These are phyloP conservation scores for Callimorpha dominula DNA, from an alignment of 2,888 invertebrate species.

Conservation along the genomic window DNA sequence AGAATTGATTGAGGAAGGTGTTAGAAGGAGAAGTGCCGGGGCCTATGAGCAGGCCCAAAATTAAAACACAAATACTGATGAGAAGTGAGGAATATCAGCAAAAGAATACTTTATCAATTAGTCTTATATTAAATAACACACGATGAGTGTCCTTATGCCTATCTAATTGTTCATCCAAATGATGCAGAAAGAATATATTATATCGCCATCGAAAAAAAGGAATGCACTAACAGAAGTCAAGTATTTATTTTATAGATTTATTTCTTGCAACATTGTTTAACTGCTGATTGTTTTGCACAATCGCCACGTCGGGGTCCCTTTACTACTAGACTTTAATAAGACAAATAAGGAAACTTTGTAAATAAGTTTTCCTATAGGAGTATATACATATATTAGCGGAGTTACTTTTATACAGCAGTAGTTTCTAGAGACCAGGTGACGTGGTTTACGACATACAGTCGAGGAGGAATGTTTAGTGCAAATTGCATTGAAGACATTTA, in stretches of 20 bases:
- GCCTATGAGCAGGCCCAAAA: too few relatives aligned
- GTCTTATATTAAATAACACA: too few relatives aligned
- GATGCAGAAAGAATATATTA: background rate
- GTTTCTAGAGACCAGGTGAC: slow-evolving; percentile 53
- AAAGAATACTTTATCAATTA: too few relatives aligned
- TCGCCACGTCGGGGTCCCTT: background rate
- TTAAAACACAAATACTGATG: too few relatives aligned
- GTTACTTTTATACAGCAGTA: slow-evolving; percentile 47
- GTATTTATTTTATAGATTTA: background rate
- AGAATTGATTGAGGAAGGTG: too few relatives aligned
- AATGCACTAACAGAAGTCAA: background rate
- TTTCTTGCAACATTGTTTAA: background rate
- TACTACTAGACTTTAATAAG: background rate
- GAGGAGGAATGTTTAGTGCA: slow-evolving; percentile 66
- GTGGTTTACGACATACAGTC: slow-evolving; percentile 69
- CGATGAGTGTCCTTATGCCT: too few relatives aligned
- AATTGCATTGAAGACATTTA: slow-evolving; percentile 66
- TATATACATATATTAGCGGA: slow-evolving; percentile 31
- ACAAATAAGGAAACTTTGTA: background rate
- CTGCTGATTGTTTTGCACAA: background rate
- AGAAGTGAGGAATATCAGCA: too few relatives aligned
- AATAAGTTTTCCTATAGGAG: background rate
- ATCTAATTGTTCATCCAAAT: background rate
- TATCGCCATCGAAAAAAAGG: background rate
- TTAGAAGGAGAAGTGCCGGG: too few relatives aligned